Conservation (phyloP, 2,113 vertebrate genomes). For the Leucoraja erinaceus region DNA sequence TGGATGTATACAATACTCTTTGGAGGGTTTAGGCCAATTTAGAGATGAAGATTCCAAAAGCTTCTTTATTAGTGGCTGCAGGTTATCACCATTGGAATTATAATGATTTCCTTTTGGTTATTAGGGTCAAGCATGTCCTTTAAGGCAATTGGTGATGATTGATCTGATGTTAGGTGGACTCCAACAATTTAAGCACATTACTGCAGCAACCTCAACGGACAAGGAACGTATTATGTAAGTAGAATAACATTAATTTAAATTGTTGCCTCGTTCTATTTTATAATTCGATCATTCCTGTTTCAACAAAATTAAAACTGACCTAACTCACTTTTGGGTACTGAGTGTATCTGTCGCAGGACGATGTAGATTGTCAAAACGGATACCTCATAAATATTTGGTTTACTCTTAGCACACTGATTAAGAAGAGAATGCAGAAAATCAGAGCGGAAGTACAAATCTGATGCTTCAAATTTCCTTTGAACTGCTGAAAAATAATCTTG, state of each 20-base stretch:
- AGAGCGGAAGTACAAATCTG: too few relatives aligned
- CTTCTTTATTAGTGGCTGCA: background rate
- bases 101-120: background rate
- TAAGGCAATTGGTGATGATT: constrained; percentile 14
- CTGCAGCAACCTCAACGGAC: background rate
- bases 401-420: background rate
- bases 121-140: constrained; percentile 1
- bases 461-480: too few relatives aligned
- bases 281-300: background rate
- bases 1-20: background rate
- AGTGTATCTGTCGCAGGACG: background rate
- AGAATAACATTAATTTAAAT: background rate
- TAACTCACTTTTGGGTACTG: background rate
- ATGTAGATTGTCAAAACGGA: background rate
- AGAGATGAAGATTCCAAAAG: background rate
- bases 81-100: background rate
- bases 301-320: background rate
- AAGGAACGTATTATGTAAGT: background rate
- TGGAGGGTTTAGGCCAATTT: background rate
- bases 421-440: too few relatives aligned
- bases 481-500: too few relatives aligned
- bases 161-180: constrained; percentile 18
- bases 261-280: background rate
- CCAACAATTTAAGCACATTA: constrained; percentile 15
- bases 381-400: background rate